Evolutionary conservation across 1,140 invertebrate species (phyloP).

Genomic region (Aphaenogaster rudis): DNA sequence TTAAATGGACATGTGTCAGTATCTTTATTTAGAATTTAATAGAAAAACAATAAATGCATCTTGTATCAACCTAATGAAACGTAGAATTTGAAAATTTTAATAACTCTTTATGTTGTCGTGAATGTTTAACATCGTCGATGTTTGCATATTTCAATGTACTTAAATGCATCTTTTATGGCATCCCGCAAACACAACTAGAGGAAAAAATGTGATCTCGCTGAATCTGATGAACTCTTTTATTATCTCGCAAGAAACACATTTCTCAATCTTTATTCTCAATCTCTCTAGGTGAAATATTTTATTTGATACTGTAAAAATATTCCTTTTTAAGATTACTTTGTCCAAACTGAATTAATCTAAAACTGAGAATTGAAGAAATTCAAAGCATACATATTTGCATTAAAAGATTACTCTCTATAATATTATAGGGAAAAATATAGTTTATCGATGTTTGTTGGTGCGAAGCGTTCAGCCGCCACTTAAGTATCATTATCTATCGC

Average conservation of each 20-base stretch:
- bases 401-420: background rate
- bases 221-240: background rate
- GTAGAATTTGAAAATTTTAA: slow-evolving; percentile 6
- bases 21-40: background rate
- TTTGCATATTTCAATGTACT: background rate
- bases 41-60: background rate
- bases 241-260: background rate
- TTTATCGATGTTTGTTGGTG: background rate
- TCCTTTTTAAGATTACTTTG: background rate
- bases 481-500: slow-evolving; percentile 27
- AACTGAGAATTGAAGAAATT: too few relatives aligned
- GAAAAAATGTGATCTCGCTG: background rate
- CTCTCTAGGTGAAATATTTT: background rate
- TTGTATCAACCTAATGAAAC: background rate
- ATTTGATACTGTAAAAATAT: background rate
- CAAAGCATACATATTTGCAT: background rate
- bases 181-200: background rate
- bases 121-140: background rate
- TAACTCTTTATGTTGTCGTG: background rate
- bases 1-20: background rate
- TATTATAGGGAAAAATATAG: background rate
- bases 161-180: background rate
- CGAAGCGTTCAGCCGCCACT: background rate
- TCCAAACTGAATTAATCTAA: background rate
- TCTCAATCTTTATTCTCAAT: background rate